Percentiles rank a stretch among this genome's conserved stretches.
Conservation (phyloP, 2,888 invertebrate species). For the Stenodema calcarata region DNA sequence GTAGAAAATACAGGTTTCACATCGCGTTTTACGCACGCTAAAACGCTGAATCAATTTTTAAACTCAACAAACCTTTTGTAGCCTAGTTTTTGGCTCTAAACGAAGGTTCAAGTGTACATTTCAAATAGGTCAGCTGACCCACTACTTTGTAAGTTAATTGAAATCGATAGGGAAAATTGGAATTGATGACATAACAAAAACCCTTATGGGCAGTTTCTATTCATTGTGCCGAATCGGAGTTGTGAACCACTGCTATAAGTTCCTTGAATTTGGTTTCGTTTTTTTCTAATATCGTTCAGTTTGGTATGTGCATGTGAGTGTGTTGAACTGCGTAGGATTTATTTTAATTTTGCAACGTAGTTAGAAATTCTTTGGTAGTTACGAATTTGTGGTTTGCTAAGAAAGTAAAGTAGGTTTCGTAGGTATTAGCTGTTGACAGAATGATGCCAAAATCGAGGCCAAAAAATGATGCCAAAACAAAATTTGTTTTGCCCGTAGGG, state of each 20-base stretch:
- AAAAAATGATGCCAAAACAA: background rate
- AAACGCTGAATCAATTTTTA: no score
- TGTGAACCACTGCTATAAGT: background rate
- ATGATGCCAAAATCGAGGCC: background rate
- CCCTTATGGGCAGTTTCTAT: no score
- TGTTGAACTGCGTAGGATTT: background rate
- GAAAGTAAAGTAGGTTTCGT: background rate
- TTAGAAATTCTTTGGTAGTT: background rate
- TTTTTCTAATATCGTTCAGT: background rate
- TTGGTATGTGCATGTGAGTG: background rate
- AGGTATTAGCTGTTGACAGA: background rate
- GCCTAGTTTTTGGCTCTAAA: no score
- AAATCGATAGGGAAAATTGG: no score
- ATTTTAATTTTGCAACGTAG: background rate
- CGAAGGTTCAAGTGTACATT: no score
- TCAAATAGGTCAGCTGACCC: no score
- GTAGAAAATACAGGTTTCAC: no score
- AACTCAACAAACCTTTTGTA: no score
- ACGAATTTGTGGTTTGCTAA: background rate
- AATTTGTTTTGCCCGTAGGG: background rate
- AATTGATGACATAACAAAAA: no score
- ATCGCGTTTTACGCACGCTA: no score
- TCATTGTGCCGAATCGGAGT: background rate
- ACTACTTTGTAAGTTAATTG: no score
- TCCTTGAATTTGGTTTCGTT: no score